Evolutionary conservation across 2,888 invertebrate genomes (phyloP), one percentile per base, ranked within the genome.

Genomic region (Drosophila melanocephala): DNA sequence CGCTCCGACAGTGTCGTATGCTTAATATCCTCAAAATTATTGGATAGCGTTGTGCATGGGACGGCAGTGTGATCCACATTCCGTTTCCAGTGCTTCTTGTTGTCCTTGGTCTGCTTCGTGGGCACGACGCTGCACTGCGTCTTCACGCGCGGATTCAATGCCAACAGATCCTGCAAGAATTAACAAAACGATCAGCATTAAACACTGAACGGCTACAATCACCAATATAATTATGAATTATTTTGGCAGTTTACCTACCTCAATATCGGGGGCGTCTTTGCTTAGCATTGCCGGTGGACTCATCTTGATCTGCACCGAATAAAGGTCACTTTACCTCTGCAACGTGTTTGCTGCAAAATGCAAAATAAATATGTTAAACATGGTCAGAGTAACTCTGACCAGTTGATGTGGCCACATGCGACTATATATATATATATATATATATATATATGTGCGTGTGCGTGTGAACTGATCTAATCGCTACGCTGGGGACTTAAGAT

Each of bases 21-120:
- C 93, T 99, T 99, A 75, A 99, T 97, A 91, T 99, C 99, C 79
- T 97, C 97, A 93, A 99, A 99, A 93, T 99, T 97, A 81, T 98
- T 98, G 72, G 95, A 95, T 69, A 97, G 92, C 2, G 96, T 94
- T 32, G 97, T 22, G 94, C 94, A 97, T 96, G 93, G 57, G 75
- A 81, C 61, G 0, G 74, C 77, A n/a, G 96, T 96, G 87, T 97
- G 97, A 89, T 97, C 96, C 0, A 95, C 93, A 93, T 99, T 99
- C 73, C 99, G 95, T 94, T 99, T 99, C 99, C 99, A 99, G 84
- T 97, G 97, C 77, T 96, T 95, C 92, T 99, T 99, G 84, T 96
- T 96, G 80, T 95, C 95, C 94, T 99, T 98, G 0, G 99, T 99
- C 59, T 95, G 95, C 14, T 95, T 94, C 30, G 98, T 97, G 14